Evolutionary conservation across 2,888 invertebrate genomes (phyloP).

Genomic region (Barypeithes pellucidus): DNA sequence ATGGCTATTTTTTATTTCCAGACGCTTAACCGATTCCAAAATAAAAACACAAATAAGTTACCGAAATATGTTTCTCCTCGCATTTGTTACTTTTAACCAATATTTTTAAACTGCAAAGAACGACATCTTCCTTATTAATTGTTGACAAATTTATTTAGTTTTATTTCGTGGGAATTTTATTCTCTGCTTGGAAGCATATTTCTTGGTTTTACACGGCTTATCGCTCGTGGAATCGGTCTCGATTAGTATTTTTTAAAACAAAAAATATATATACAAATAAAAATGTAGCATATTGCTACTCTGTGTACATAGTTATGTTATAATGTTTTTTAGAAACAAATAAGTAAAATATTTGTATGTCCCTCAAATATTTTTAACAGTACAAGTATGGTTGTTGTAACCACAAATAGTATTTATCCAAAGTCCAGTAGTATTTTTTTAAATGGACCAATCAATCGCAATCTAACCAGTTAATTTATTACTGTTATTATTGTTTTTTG

Average conservation of each 20-base stretch:
- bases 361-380: constrained; percentile 55
- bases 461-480: constrained; percentile 52
- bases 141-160: too few relatives aligned
- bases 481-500: constrained; percentile 44
- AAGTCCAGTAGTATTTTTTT: constrained; percentile 57
- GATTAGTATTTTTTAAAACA: constrained; percentile 37
- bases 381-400: constrained; percentile 55
- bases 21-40: constrained; percentile 6
- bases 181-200: background rate
- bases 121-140: too few relatives aligned
- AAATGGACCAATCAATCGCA: constrained; percentile 52
- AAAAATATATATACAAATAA: constrained; percentile 36
- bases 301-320: constrained; percentile 57
- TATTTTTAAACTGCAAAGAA: too few relatives aligned
- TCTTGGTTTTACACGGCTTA: background rate
- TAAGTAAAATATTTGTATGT: constrained; percentile 52
- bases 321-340: constrained; percentile 61
- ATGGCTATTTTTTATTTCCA: constrained; percentile 15
- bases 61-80: background rate
- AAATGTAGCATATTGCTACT: constrained; percentile 63
- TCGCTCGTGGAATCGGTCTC: background rate
- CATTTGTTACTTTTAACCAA: too few relatives aligned
- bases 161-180: too few relatives aligned
- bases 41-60: background rate
- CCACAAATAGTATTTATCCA: constrained; percentile 38